A percentile compares a stretch with the other conserved stretches of the same genome.
phyloP scores from a whole-genome alignment of 1,140 invertebrate genomes.

The Zaprionus nigranus region DNA sequence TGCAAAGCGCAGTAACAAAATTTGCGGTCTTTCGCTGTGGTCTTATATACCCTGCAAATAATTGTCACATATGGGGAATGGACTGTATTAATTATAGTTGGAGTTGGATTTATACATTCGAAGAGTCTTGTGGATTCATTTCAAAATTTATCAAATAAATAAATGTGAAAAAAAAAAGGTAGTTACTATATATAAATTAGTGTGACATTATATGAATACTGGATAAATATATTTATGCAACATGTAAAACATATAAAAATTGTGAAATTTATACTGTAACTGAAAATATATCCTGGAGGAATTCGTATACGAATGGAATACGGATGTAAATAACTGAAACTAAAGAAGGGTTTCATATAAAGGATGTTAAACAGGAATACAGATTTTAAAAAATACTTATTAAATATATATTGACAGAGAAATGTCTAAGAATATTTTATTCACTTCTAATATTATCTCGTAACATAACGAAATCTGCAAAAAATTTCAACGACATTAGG shows the following conservation, averaged over 20 bases:
- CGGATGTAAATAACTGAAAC: no score
- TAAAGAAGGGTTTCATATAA: not conserved
- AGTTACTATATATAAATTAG: not conserved
- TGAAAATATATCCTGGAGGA: no score
- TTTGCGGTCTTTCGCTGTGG: slow-evolving; percentile 46
- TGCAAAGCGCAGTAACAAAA: slow-evolving; percentile 36
- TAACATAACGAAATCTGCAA: no score
- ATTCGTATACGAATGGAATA: no score
- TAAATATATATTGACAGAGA: not conserved
- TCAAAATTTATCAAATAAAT: not conserved
- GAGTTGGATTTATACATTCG: not conserved
- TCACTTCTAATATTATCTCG: no score
- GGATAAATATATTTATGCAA: no score
- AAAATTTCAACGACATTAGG: no score
- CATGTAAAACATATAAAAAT: no score
- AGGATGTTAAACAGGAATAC: not conserved
- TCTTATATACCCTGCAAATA: slow-evolving; percentile 25
- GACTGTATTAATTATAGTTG: not conserved
- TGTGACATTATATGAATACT: no score
- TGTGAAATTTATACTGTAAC: no score
- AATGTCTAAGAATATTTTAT: not conserved
- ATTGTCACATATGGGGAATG: not conserved
- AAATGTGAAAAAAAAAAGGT: not conserved
- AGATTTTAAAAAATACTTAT: not conserved
- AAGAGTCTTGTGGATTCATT: no score